A percentile compares a stretch with the other conserved stretches of the same genome.
These are phyloP conservation scores for Eledona agricola DNA, from an alignment of 2,888 invertebrate genomes.

Conservation along the genomic window DNA sequence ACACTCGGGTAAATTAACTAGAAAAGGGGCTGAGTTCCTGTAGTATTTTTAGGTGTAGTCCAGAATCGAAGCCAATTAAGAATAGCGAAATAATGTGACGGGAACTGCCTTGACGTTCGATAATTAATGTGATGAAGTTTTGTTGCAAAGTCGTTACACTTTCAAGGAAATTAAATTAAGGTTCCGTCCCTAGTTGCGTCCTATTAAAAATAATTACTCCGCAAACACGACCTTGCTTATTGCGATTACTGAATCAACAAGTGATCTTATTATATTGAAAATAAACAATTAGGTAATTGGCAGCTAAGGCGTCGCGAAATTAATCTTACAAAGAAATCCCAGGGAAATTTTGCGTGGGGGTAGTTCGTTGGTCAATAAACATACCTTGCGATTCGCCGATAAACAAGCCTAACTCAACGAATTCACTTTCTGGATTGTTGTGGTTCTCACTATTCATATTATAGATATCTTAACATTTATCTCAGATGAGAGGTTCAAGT, in stretches of 20 bases:
- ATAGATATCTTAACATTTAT: constrained; percentile 15
- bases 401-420: constrained; percentile 1
- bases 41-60: too few relatives aligned
- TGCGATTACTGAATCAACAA: constrained; percentile 32
- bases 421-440: constrained; percentile 5
- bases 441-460: constrained; percentile 4
- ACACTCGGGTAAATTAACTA: too few relatives aligned
- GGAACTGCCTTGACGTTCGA: constrained; percentile 15
- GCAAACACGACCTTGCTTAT: constrained; percentile 37
- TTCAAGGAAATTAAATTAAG: constrained; percentile 34
- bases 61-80: constrained; percentile 2
- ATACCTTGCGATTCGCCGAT: constrained; percentile 1
- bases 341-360: not conserved
- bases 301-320: constrained; percentile 7
- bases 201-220: constrained; percentile 32
- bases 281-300: constrained; percentile 38
- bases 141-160: constrained; percentile 31
- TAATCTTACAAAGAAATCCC: constrained; percentile 7
- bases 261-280: constrained; percentile 23
- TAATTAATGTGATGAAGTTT: constrained; percentile 35
- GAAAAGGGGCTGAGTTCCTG: too few relatives aligned
- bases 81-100: constrained; percentile 11
- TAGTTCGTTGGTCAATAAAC: not conserved
- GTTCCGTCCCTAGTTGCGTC: constrained; percentile 8
- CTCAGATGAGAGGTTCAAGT: constrained; percentile 16